Conservation (phyloP, 2,888 invertebrate genomes). For the Troides aeacus region DNA sequence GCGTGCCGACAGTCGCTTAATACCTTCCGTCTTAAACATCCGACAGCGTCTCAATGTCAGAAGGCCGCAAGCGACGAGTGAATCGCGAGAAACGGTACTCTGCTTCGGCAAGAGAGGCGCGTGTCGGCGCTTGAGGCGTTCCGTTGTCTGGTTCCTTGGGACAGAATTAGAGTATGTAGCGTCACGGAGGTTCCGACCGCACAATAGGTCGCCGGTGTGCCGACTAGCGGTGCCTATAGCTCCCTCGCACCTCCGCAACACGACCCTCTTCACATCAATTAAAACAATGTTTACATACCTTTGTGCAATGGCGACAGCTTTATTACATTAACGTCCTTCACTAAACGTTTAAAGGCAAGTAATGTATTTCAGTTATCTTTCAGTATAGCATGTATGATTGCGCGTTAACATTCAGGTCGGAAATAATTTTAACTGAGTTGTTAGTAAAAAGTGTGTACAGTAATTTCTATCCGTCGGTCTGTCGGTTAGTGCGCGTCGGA, state of each 20-base stretch:
- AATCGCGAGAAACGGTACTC: constrained; percentile 42
- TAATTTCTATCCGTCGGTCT: constrained; percentile 65
- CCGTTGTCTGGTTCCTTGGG: constrained; percentile 49
- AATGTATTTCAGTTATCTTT: constrained; percentile 33
- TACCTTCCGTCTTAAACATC: constrained; percentile 45
- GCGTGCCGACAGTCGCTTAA: constrained; percentile 52
- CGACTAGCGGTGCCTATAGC: constrained; percentile 76
- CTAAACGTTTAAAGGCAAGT: neutral
- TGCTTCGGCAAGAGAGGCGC: constrained; percentile 45
- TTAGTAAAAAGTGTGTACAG: constrained; percentile 58
- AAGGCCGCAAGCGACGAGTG: constrained; percentile 55
- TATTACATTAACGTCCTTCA: neutral
- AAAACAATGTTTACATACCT: constrained; percentile 38
- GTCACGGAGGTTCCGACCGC: constrained; percentile 77
- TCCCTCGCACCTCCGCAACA: constrained; percentile 69
- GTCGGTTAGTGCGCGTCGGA: constrained; percentile 54
- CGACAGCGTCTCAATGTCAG: constrained; percentile 35
- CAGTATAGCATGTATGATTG: constrained; percentile 35
- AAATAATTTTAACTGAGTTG: constrained; percentile 40
- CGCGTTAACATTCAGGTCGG: constrained; percentile 45
- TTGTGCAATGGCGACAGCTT: neutral
- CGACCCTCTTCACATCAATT: constrained; percentile 76
- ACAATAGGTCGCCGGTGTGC: constrained; percentile 74
- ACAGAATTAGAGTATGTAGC: constrained; percentile 80
- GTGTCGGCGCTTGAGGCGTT: constrained; percentile 59